Conservation (phyloP, 2,797 vertebrate genomes). For the Peromyscus eremicus region DNA sequence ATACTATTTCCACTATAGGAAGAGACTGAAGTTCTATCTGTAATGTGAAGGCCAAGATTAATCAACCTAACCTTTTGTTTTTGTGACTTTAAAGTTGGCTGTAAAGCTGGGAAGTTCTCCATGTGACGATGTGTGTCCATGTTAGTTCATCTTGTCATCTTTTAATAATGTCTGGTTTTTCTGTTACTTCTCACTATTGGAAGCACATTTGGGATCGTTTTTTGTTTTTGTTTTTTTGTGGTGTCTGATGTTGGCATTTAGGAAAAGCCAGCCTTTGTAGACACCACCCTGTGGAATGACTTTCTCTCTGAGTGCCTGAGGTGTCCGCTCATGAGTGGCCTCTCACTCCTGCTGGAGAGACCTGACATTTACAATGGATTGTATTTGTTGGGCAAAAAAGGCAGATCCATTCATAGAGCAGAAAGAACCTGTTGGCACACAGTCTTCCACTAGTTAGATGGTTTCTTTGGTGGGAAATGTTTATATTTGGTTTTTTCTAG, state of each 20-base stretch:
- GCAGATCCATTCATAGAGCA: conserved; percentile 85
- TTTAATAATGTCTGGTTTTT: conserved; percentile 89
- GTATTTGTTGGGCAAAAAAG: conserved; percentile 93
- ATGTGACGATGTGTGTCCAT: conserved; percentile 54
- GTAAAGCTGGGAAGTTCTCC: conserved; percentile 86
- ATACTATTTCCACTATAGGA: conserved; percentile 88
- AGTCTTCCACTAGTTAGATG: conserved; percentile 86
- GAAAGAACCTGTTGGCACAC: conserved; percentile 86
- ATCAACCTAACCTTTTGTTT: conserved; percentile 93
- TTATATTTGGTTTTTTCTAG: conserved; percentile 84
- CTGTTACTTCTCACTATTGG: conserved; percentile 82
- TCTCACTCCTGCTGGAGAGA: conserved; percentile 91
- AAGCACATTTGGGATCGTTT: conserved; percentile 70
- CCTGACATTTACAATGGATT: conserved; percentile 99
- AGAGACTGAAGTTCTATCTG: conserved; percentile 85
- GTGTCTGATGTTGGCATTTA: conserved; percentile 85
- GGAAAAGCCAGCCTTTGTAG: conserved; percentile 81
- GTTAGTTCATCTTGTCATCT: conserved; percentile 75
- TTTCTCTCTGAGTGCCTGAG: conserved; percentile 86
- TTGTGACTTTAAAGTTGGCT: conserved; percentile 85
- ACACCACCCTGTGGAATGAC: conserved; percentile 82
- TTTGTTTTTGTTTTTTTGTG: conserved; percentile 64
- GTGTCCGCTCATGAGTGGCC: conserved; percentile 86
- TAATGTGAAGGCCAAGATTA: conserved; percentile 92
- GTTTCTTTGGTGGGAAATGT: conserved; percentile 76